A percentile compares a stretch with the other conserved stretches of the same genome.
Conservation (phyloP, 2,888 invertebrate genomes). For the Acrocera orbiculus region DNA sequence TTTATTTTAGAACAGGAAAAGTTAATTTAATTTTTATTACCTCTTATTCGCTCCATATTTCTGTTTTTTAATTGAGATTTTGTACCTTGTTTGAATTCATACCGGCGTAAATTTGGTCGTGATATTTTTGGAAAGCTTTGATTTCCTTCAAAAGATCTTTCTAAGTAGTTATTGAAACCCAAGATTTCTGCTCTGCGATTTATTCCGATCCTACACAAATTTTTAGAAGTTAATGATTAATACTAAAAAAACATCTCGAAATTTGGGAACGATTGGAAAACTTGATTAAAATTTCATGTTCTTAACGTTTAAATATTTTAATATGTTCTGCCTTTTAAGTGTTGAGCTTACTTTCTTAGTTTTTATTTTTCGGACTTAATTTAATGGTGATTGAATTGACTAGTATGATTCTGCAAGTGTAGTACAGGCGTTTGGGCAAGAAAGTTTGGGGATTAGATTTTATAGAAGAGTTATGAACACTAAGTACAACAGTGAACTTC, state of each 20-base stretch:
- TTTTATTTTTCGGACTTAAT: too few relatives aligned
- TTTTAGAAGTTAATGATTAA: too few relatives aligned
- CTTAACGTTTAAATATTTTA: too few relatives aligned
- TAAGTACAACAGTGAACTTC: too few relatives aligned
- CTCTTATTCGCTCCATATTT: conserved; percentile 35
- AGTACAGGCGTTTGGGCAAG: too few relatives aligned
- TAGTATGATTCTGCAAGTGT: too few relatives aligned
- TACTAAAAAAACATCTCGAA: conserved; percentile 33
- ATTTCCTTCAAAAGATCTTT: conserved; percentile 39
- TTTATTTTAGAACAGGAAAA: background rate
- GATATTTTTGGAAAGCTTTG: conserved; percentile 40
- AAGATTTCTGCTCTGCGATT: conserved; percentile 10
- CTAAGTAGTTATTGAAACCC: conserved; percentile 6
- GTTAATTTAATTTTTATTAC: conserved; percentile 18
- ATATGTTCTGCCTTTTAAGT: too few relatives aligned
- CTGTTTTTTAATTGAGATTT: conserved; percentile 23
- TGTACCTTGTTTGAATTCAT: conserved; percentile 10
- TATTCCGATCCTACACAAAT: conserved; percentile 67
- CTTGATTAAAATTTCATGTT: too few relatives aligned
- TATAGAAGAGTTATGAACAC: too few relatives aligned
- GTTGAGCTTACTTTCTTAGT: too few relatives aligned
- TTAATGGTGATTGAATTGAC: too few relatives aligned
- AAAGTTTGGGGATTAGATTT: too few relatives aligned
- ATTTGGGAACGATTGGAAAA: background rate
- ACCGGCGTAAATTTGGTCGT: conserved; percentile 15